Conservation (phyloP, 2,113 vertebrate species). For the Rutilus rutilus region DNA sequence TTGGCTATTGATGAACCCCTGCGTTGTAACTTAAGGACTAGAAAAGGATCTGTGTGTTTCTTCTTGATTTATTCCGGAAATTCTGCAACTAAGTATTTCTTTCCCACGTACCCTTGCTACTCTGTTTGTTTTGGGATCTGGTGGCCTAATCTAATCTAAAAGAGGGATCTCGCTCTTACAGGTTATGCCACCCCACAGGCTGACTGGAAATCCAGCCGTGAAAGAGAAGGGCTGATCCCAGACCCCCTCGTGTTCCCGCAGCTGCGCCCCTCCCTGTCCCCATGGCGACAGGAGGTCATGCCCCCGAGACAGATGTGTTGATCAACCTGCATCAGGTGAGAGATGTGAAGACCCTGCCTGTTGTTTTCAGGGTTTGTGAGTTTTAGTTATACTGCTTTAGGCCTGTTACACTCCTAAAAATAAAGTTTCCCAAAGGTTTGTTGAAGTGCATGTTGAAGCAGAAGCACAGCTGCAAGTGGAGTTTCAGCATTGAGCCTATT, state of each 20-base stretch:
- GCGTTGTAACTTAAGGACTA: neutral
- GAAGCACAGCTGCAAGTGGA: neutral
- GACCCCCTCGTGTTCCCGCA: conserved; percentile 64
- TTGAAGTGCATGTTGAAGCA: neutral
- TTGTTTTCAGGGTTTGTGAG: neutral
- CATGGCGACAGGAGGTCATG: conserved; percentile 89
- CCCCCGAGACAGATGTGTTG: conserved; percentile 80
- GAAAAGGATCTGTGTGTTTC: neutral
- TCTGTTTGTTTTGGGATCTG: conserved; percentile 28
- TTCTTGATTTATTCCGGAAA: neutral
- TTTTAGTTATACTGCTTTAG: neutral
- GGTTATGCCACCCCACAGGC: conserved; percentile 89
- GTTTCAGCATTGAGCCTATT: neutral
- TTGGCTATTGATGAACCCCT: neutral
- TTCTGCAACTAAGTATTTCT: neutral
- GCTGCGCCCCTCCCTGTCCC: conserved; percentile 70
- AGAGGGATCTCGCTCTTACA: conserved; percentile 64
- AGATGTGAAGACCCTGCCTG: neutral
- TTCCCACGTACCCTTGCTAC: neutral
- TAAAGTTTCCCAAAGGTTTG: too few relatives aligned
- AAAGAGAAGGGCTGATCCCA: conserved; percentile 90
- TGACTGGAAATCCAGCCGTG: conserved; percentile 83
- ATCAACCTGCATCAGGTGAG: conserved; percentile 83
- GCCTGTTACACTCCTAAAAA: neutral
- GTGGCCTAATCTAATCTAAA: neutral